These are phyloP conservation scores for Luscinia megarhynchos DNA, from an alignment of 2,797 vertebrate genomes.

Conservation along the genomic window DNA sequence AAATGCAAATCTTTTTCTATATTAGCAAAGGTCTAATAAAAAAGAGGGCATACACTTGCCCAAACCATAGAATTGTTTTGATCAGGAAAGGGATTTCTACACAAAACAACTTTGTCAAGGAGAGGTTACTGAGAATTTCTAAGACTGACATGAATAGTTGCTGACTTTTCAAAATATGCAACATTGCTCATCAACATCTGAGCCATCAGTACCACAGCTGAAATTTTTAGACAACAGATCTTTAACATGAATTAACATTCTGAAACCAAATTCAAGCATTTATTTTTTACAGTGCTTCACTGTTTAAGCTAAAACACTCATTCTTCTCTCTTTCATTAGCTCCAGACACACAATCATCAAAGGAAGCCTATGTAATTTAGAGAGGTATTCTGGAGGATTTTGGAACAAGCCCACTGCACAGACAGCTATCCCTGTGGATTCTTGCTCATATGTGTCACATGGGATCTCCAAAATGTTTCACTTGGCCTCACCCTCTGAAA, in stretches of 20 bases:
- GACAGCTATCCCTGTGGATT: not conserved
- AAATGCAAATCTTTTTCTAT: not conserved
- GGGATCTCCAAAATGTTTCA: not conserved
- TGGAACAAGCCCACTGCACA: not conserved
- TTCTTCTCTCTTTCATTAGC: not conserved
- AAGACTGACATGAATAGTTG: not conserved
- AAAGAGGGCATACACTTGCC: not conserved
- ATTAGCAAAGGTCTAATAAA: not conserved
- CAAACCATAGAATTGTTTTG: not conserved
- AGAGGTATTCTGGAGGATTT: not conserved
- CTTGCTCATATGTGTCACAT: not conserved
- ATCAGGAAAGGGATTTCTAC: not conserved
- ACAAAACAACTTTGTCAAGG: not conserved
- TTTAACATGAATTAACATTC: not conserved
- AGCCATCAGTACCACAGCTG: not conserved
- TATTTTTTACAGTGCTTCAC: not conserved
- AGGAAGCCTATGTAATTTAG: not conserved
- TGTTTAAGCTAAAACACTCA: not conserved
- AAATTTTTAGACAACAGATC: not conserved
- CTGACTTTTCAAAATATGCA: not conserved
- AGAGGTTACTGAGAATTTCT: not conserved
- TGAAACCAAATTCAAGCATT: not conserved
- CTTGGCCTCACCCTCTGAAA: not conserved
- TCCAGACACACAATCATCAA: not conserved
- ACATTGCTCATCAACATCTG: not conserved